Evolutionary conservation across 2,888 invertebrate species (phyloP).

Genomic region (Alloplasta piceator): DNA sequence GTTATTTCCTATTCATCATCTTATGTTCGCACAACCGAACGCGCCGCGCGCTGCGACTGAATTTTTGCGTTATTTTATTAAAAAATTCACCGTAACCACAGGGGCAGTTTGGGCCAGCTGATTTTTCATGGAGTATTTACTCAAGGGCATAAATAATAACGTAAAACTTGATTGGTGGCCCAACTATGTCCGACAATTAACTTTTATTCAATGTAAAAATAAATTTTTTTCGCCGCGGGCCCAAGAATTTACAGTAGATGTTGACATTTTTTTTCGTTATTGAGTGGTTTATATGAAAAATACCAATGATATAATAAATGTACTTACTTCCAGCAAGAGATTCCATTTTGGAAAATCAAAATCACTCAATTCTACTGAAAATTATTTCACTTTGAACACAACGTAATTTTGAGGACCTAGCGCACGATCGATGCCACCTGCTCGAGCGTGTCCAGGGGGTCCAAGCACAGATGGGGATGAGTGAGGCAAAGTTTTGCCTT

Average conservation of each 20-base stretch:
- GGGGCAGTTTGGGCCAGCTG: not conserved
- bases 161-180: not conserved
- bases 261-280: not conserved
- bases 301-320: not conserved
- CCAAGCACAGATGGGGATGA: too few relatives aligned
- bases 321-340: not conserved
- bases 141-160: not conserved
- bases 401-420: not conserved
- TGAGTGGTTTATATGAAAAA: not conserved
- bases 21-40: too few relatives aligned
- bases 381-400: conserved; percentile 5
- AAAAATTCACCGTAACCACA: not conserved
- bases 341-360: conserved; percentile 3
- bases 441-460: conserved; percentile 2
- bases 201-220: not conserved
- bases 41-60: not conserved
- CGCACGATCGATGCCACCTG: not conserved
- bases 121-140: not conserved
- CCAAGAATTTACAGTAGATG: not conserved
- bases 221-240: conserved; percentile 1
- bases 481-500: too few relatives aligned
- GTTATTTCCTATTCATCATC: too few relatives aligned
- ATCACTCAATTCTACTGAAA: not conserved
- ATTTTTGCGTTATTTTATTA: not conserved
- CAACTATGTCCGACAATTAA: not conserved